Evolutionary conservation across 2,797 vertebrate genomes (phyloP).

Genomic region (Clarias platycephalus): DNA sequence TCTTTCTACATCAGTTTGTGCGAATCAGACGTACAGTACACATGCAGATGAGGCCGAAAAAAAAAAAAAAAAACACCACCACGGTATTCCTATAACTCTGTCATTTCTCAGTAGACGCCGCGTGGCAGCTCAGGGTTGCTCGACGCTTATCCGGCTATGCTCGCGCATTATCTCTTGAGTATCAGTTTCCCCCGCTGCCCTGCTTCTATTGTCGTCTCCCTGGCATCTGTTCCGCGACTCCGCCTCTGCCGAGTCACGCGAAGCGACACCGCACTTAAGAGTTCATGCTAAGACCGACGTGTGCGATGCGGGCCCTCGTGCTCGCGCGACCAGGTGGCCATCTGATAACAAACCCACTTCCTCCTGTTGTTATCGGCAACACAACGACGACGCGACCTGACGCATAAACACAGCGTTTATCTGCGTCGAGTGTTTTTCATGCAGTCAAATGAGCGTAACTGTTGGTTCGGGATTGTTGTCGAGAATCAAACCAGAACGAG

Average conservation of each 20-base stretch:
- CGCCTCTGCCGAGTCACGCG: slow-evolving; percentile 27
- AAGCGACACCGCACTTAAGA: slow-evolving; percentile 34
- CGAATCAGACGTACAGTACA: neutral
- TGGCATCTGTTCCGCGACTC: slow-evolving; percentile 12
- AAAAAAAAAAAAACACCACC: neutral
- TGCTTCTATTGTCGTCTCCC: slow-evolving; percentile 7
- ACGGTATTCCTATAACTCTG: neutral
- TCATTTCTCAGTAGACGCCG: neutral
- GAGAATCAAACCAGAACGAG: slow-evolving; percentile 25
- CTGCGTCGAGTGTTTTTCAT: slow-evolving; percentile 24
- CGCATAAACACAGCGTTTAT: slow-evolving; percentile 12
- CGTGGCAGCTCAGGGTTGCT: slow-evolving; percentile 1
- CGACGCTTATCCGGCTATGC: neutral
- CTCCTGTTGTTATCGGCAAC: slow-evolving; percentile 59
- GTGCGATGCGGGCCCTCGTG: neutral
- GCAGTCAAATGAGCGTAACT: slow-evolving; percentile 39
- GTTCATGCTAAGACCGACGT: slow-evolving; percentile 24
- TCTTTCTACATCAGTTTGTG: no score
- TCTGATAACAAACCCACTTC: slow-evolving; percentile 59
- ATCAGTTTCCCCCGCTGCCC: neutral
- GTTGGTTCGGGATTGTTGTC: slow-evolving; percentile 19
- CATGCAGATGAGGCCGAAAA: neutral
- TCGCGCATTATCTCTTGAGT: neutral
- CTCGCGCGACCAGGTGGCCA: neutral
- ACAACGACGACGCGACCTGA: slow-evolving; percentile 53